Evolutionary conservation across 2,113 vertebrate genomes (phyloP), one percentile per base, ranked within the genome.

Genomic region (Guaruba guarouba): DNA sequence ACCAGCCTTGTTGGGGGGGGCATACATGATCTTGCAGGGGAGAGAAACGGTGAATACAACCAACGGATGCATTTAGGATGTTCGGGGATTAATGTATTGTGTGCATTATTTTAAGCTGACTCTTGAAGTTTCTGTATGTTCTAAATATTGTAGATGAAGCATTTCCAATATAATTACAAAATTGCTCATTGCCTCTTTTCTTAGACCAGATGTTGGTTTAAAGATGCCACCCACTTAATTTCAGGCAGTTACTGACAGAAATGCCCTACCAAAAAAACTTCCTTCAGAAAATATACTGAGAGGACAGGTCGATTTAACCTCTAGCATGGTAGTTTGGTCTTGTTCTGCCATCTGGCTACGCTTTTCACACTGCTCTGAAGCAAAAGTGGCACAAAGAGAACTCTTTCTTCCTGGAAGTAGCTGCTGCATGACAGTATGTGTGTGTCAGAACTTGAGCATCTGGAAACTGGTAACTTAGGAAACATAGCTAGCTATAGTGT

Each of bases 141-240:
- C 17, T 92, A 75, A 93, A 94, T 93, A 96, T 62, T 97, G 94
- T 96, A 96, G 95, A 94, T 86, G 13, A 94, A 97, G 86, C 49
- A 3, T 94, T 96, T 96, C 90, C 10, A 87, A 93, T 96, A 96
- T 96, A 96, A 96, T 95, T 88, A 71, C 80, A 66, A 93, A 96
- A 92, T 75, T 20, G 80, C 83, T 96, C 88, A 64, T 71, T 94
- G 94, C 92, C 61, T 96, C 93, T 87, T 94, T 96, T 95, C 95
- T 94, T 86, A 94, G 82, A 86, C 73, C 90, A 83, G 93, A 86
- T 96, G 85, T 88, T 96, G 54, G 20, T 41, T 87, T 94, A 73
- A 70, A 92, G 84, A 48, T 31, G 67, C 52, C 87, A 49, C 61
- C 62, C 61, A 23, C 73, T 79, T 85, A 52, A 62, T 86, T 93